These are phyloP conservation scores for Cyaniris semiargus DNA, from an alignment of 2,888 invertebrate genomes.

Conservation along the genomic window DNA sequence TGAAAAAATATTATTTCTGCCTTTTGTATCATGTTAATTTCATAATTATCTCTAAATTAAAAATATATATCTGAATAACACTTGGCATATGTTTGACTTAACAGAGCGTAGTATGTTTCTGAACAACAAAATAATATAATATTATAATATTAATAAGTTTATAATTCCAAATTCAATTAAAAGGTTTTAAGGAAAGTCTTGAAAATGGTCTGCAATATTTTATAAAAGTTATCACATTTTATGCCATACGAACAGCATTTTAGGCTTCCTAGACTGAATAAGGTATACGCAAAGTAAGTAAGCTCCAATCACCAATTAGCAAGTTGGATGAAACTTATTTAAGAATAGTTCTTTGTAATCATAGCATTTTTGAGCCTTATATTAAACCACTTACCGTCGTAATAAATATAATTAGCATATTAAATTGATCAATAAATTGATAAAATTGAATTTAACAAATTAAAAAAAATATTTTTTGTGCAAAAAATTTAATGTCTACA, in stretches of 20 bases:
- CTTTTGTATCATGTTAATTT: constrained; percentile 28
- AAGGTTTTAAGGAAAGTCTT: neutral
- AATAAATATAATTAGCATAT: no score
- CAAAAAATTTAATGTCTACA: neutral
- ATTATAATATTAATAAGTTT: neutral
- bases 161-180: neutral
- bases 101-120: constrained; percentile 2
- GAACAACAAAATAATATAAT: neutral
- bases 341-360: no score
- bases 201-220: neutral
- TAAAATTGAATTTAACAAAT: neutral
- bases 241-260: neutral
- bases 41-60: constrained; percentile 24
- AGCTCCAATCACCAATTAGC: no score
- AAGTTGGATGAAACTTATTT: no score
- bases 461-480: no score
- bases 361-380: no score
- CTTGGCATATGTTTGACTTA: neutral
- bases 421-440: neutral
- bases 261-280: neutral
- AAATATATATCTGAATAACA: constrained; percentile 24
- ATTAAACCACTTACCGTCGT: no score
- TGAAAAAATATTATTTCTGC: constrained; percentile 25
- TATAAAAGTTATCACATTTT: neutral
- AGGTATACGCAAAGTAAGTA: no score